phyloP scores from a whole-genome alignment of 2,113 vertebrate genomes.

The Labeo catla region DNA sequence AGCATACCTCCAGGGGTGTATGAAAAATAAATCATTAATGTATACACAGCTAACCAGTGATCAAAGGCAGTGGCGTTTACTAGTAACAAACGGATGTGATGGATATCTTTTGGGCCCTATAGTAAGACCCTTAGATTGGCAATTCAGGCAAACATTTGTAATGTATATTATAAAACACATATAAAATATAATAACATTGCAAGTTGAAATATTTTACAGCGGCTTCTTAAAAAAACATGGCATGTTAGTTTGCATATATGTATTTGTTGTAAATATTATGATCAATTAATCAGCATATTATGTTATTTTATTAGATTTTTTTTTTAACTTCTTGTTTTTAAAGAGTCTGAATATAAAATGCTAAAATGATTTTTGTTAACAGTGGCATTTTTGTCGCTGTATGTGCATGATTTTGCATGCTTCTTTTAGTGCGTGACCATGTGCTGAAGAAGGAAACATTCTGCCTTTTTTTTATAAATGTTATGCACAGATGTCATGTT shows the following conservation, averaged over 20 bases:
- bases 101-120: neutral
- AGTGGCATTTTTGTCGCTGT: neutral
- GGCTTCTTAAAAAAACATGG: too few relatives aligned
- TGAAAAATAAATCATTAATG: slow-evolving; percentile 22
- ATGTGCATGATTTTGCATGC: neutral
- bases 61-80: slow-evolving; percentile 19
- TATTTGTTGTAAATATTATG: too few relatives aligned
- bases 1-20: slow-evolving; percentile 28
- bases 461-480: slow-evolving; percentile 44
- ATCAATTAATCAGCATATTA: neutral
- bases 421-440: neutral
- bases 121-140: neutral
- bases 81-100: neutral
- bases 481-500: slow-evolving; percentile 54
- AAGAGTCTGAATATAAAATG: neutral
- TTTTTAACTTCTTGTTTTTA: neutral
- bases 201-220: neutral
- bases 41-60: slow-evolving; percentile 3
- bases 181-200: neutral
- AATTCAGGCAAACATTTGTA: neutral
- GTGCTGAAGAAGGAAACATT: neutral
- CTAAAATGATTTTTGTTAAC: neutral
- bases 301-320: neutral
- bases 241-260: too few relatives aligned
- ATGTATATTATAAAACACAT: neutral